phyloP scores from a whole-genome alignment of 64 coral and sea anemone species.

The Hydrozoanthus tunicans region DNA sequence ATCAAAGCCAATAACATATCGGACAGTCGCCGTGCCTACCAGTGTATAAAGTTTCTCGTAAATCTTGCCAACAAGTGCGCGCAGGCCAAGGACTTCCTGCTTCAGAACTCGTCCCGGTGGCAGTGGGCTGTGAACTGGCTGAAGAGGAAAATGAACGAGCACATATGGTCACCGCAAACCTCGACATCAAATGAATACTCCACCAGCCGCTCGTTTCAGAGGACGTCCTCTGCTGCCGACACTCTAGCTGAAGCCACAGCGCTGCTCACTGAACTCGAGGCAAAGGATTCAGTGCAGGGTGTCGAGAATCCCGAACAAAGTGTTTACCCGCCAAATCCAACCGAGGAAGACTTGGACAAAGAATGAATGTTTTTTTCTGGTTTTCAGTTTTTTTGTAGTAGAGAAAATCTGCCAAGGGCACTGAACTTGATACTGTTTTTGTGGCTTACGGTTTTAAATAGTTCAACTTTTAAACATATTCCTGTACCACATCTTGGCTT shows the following conservation, averaged over 20 bases:
- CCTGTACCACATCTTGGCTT: too few species aligned
- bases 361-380: not conserved
- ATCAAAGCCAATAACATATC: conserved; percentile 82
- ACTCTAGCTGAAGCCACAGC: conserved; percentile 90
- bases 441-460: too few species aligned
- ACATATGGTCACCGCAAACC: conserved; percentile 90
- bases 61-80: conserved; percentile 88
- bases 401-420: too few species aligned
- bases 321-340: conserved; percentile 9
- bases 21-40: conserved; percentile 91
- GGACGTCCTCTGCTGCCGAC: conserved; percentile 89
- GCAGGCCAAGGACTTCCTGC: conserved; percentile 82
- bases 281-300: conserved; percentile 63
- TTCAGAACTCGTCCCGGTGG: conserved; percentile 94
- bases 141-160: conserved; percentile 91
- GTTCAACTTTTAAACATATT: too few species aligned
- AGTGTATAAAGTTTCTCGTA: conserved; percentile 93
- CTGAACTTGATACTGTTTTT: too few species aligned
- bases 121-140: conserved; percentile 96
- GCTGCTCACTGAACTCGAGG: conserved; percentile 89
- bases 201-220: conserved; percentile 84
- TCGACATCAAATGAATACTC: conserved; percentile 91
- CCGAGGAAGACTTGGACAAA: conserved; percentile 59
- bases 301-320: not conserved
- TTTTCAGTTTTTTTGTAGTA: too few species aligned